These are phyloP conservation scores for Eidolon helvum DNA, from an alignment of 2,113 vertebrate species.

Conservation along the genomic window DNA sequence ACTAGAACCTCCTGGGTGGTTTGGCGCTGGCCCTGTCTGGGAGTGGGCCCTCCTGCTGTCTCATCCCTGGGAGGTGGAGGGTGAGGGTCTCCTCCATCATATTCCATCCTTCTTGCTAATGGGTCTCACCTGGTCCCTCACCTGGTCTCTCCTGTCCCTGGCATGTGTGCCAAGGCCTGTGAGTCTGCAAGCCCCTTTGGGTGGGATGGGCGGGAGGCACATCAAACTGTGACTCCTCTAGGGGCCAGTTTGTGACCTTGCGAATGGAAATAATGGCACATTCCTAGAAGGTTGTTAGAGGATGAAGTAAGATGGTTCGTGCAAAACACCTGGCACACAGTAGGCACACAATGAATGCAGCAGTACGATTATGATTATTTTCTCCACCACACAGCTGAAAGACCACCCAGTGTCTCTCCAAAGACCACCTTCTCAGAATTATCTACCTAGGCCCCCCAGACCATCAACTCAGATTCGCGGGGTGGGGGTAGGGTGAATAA, in stretches of 20 bases:
- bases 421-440: not conserved
- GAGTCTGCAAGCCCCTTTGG: not conserved
- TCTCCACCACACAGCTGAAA: not conserved
- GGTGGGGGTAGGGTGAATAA: not conserved
- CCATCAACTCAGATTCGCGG: not conserved
- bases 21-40: no score
- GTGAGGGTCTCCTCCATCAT: not conserved
- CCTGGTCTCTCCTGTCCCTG: not conserved
- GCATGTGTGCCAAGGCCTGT: not conserved
- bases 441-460: not conserved
- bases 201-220: fast-evolving
- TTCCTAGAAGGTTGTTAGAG: not conserved
- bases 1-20: not conserved
- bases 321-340: not conserved
- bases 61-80: not conserved
- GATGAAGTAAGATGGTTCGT: not conserved
- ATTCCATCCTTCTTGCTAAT: not conserved
- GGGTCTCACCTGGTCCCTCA: no score
- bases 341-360: not conserved
- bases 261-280: not conserved
- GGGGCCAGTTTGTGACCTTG: not conserved
- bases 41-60: not conserved
- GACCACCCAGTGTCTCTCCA: not conserved
- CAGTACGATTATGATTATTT: fast-evolving
- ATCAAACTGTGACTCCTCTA: not conserved